Base-by-base conservation (phyloP, 2,113 vertebrate species). In the Ciconia stormi region DNA sequence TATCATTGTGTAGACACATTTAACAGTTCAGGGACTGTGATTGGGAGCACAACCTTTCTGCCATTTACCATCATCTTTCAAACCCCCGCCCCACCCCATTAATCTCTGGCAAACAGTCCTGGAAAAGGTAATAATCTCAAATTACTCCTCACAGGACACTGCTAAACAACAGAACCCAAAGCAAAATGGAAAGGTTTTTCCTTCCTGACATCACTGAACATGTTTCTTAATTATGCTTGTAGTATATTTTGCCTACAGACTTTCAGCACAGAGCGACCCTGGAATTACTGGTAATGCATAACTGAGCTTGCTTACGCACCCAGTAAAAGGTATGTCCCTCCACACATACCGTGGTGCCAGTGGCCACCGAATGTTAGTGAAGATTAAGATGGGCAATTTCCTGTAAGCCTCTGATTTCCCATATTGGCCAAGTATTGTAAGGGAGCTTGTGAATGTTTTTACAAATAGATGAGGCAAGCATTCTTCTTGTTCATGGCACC, bases 161-260 rank as follows among this genome's bases (percentile, higher is more conserved):
- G 87, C 76, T 97, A 97, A 96, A 95, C 21, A 53, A 36, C 82
- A 94, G 93, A 95, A 97, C 61, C 85, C 85, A 93, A 90, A 96
- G 95, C 63, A 96, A 96, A 94, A 90, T 90, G 94, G 79, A 97
- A 97, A 97, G 79, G 65, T 97, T 97, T 97, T 76, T 91, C n/a
- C 66, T 82, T 86, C 14, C 9, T 93, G 69, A 69, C 55, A 38
- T 71, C 62, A 66, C 13, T 59, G 61, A 86, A 80, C n/a, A 19
- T 90, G 38, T 97, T 96, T 97, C 89, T 93, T 92, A 78, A 72
- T 76, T 94, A 88, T 87, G 85, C 93, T 97, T 97, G 91, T 79
- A 88, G 61, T 91, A 78, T 95, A 89, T 95, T 97, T 97, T 97
- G 83, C 87, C 93, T 98, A 77, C 89, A 97, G 91, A 73, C 79